Evolutionary conservation across 2,888 invertebrate genomes (phyloP), one percentile per base, ranked within the genome.

Genomic region (Protophormia terraenovae): DNA sequence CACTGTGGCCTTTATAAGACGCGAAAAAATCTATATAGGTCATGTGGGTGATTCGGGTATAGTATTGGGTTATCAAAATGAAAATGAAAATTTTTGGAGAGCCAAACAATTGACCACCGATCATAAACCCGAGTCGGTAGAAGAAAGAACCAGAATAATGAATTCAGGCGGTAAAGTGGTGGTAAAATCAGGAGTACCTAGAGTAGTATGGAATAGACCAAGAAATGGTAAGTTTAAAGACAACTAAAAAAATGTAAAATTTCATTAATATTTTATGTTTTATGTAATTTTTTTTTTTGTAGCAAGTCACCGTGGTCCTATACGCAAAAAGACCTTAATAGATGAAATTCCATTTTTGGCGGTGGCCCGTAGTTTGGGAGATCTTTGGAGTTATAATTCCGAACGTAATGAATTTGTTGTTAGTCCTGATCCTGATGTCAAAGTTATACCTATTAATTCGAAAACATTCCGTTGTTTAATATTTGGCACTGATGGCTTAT

Each of bases 31-130:
- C 88, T 99, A 98, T 90, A 96, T 98, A 83, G 99, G 99, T 2
- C 99, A 99, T 94, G 99, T 99, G 1, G 99, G 99, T n/a, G 99
- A 99, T 93, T 99, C 99, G 0, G 98, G 97, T 29, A 98, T 99
- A 90, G 96, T 98, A 12, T 93, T 98, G 67, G 98, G 97, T 22
- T 96, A 95, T 91, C 96, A 96, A 91, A 95, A 95, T 88, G 95
- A 95, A 87, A 94, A 94, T 86, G 94, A 95, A 88, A 94, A 94
- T 47, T 94, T 94, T 87, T 98, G 98, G 97, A 94, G 95, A 84
- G 96, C 97, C 0, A 95, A 95, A 90, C 95, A 96, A 8, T 93
- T 98, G 79, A 98, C 98, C 0, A 95, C 95, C 88, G 99, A 99
- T 91, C 99, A 99, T 92, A 99, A 99, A 92, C 99, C 99, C 0